Evolutionary conservation across 2,888 invertebrate genomes (phyloP).

Genomic region (Stictocephala bisonia): DNA sequence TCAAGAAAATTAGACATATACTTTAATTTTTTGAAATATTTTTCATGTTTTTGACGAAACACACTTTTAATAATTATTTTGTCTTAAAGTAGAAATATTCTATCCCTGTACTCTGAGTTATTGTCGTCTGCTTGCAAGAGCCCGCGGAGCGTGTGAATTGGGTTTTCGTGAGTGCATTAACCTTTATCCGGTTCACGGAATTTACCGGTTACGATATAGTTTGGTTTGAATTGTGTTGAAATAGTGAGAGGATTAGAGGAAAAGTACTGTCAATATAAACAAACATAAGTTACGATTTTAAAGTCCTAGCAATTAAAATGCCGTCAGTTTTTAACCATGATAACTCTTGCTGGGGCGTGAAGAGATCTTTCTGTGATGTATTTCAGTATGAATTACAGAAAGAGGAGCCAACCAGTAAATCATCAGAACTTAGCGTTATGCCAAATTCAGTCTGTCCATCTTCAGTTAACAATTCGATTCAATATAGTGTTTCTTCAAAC

Average conservation of each 20-base stretch:
- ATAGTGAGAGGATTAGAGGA: neutral
- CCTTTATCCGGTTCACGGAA: neutral
- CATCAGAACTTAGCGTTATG: neutral
- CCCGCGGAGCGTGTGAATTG: neutral
- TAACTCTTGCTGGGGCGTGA: constrained; percentile 4
- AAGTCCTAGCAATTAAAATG: neutral
- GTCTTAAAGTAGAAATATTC: no score
- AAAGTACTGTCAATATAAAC: neutral
- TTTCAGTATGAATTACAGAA: constrained; percentile 6
- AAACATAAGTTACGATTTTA: neutral
- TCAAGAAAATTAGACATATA: neutral
- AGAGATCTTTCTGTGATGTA: neutral
- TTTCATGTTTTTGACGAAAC: no score
- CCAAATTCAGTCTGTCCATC: neutral
- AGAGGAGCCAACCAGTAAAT: neutral
- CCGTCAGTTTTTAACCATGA: constrained; percentile 21
- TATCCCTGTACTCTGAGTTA: no score
- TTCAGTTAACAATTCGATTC: neutral
- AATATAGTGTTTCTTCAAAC: constrained; percentile 14
- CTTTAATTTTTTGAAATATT: no score
- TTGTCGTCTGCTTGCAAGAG: neutral
- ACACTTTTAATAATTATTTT: no score
- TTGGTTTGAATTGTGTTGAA: neutral
- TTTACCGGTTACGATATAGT: neutral
- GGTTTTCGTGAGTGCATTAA: neutral